Evolutionary conservation across 2,113 vertebrate species (phyloP).

Genomic region (Gallinago media): DNA sequence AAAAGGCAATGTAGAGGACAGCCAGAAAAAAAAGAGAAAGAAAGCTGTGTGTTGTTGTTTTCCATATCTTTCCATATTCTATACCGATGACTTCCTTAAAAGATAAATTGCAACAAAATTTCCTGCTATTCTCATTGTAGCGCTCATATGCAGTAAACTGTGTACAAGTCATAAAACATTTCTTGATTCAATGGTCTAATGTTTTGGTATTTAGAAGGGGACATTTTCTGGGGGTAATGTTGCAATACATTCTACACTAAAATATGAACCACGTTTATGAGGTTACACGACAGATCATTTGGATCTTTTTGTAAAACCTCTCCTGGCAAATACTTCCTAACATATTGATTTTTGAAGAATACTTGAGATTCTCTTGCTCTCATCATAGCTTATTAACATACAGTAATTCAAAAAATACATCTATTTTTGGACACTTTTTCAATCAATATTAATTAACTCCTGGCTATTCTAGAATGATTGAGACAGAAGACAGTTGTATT

Average conservation of each 20-base stretch:
- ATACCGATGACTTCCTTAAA: not conserved
- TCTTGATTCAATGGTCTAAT: conserved; percentile 27
- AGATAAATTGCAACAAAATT: conserved; percentile 28
- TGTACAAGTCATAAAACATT: not conserved
- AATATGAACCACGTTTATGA: conserved; percentile 2
- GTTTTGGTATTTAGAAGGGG: conserved; percentile 39
- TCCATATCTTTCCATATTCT: not conserved
- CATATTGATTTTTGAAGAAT: conserved; percentile 48
- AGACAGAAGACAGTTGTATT: not conserved
- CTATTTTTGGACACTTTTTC: not conserved
- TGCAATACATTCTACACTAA: conserved; percentile 6
- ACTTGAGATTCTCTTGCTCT: conserved; percentile 5
- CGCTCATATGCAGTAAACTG: not conserved
- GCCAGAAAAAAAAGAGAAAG: not conserved
- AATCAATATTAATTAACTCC: conserved; percentile 27
- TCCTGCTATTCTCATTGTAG: not conserved
- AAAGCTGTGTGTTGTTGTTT: not conserved
- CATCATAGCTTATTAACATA: conserved; percentile 36
- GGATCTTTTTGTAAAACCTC: not conserved
- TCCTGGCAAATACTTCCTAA: conserved; percentile 27
- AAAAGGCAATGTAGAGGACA: not conserved
- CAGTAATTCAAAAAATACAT: not conserved
- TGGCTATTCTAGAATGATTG: not conserved
- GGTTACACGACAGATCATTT: conserved; percentile 21
- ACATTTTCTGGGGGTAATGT: conserved; percentile 13